A percentile compares a stretch with the other conserved stretches of the same genome.
phyloP scores from a whole-genome alignment of 2,113 vertebrate species.

The Osmerus mordax region DNA sequence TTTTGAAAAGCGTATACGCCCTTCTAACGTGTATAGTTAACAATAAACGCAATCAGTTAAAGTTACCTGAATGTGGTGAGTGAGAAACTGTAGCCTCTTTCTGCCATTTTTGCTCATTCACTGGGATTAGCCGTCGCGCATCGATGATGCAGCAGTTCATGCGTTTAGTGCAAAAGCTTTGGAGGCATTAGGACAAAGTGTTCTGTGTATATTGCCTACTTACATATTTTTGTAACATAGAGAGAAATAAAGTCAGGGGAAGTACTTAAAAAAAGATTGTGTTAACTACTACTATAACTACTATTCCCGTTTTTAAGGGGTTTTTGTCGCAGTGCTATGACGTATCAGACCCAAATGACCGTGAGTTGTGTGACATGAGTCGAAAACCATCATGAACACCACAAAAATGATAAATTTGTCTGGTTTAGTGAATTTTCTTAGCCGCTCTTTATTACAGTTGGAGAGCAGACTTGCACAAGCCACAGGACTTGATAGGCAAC shows the following conservation, averaged over 20 bases:
- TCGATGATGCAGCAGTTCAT: background rate
- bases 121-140: conserved; percentile 18
- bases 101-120: conserved; percentile 82
- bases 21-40: background rate
- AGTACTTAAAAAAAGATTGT: background rate
- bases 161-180: conserved; percentile 24
- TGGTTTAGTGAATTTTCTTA: conserved; percentile 54
- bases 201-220: background rate
- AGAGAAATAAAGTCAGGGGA: background rate
- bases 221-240: background rate
- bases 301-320: conserved; percentile 18
- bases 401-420: conserved; percentile 52
- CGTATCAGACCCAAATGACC: conserved; percentile 40
- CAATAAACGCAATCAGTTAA: conserved; percentile 21
- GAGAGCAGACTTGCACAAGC: conserved; percentile 62
- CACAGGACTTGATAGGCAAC: conserved; percentile 55
- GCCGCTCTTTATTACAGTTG: conserved; percentile 59
- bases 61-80: conserved; percentile 95
- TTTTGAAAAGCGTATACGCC: too few species aligned
- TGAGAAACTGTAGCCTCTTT: conserved; percentile 95
- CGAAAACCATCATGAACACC: background rate
- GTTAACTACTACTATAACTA: conserved; percentile 12
- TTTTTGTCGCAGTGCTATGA: conserved; percentile 45
- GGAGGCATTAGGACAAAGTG: background rate
- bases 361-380: conserved; percentile 38